Evolutionary conservation across 2,888 invertebrate genomes (phyloP), one percentile per base, ranked within the genome.

Genomic region (Cataglyphis altisquamis): DNA sequence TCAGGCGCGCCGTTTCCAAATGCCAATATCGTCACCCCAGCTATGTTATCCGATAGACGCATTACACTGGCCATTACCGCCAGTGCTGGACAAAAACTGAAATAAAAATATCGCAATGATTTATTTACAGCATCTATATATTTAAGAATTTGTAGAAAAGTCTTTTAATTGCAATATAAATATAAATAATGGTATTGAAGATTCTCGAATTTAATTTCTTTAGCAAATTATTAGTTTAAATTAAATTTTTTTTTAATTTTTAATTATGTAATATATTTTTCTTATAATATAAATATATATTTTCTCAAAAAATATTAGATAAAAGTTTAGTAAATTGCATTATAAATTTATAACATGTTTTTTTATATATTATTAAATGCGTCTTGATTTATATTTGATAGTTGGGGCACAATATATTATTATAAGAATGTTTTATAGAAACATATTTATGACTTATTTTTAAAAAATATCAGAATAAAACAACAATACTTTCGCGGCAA

Each of bases 1-100:
- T 97, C 97, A 5, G 97, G 96, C 0, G 97, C 96, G 62, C 97
- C 97, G 92, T 97, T 97, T 29, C 97, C 97, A 92, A 97, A 96
- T 0, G 97, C 97, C 89, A 97, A 92, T 88, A 97, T 95, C n/a
- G 97, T 97, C 10, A 97, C 96, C 3, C 97, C 97, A 10, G 96
- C 96, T 48, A 96, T 94, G 89, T 95, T 96, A 87, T 96, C 96
- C 78, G 96, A 96, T 68, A 96, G 91, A 39, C 93, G 93, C 63
- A 96, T 88, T 0, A 95, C 90, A 70, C 93, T 90, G 0, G 96
- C 95, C 41, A 96, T 94, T 10, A 95, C 94, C 67, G 95, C 94
- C 12, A 96, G 89, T 1, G 96, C 94, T n/a, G 96, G 96, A 84
- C 96, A 96, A 87, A 96, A 95, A 86, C 96, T 96, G 89, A 12